phyloP scores from a whole-genome alignment of 2,113 vertebrate species.

The Ammodytes marinus region DNA sequence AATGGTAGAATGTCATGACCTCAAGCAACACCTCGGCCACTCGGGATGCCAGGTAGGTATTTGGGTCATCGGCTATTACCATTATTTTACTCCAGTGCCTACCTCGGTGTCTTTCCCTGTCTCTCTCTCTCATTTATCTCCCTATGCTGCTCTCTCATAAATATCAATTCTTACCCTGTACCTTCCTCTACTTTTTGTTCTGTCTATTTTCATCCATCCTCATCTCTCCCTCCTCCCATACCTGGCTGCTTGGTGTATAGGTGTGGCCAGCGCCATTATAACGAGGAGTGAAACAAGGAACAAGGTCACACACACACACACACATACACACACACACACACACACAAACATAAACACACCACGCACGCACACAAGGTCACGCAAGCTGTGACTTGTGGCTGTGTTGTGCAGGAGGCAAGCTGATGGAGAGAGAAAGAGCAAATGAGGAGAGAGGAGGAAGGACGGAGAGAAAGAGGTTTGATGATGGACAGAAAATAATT shows the following conservation, averaged over 20 bases:
- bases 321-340: slow-evolving; percentile 21
- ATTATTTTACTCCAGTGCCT: slow-evolving; percentile 25
- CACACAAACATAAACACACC: slow-evolving; percentile 4
- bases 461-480: slow-evolving; percentile 24
- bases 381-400: slow-evolving; percentile 50
- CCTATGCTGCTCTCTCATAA: background rate
- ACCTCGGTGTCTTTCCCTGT: background rate
- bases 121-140: slow-evolving; percentile 17
- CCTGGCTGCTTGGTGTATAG: slow-evolving; percentile 45
- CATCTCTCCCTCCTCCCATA: slow-evolving; percentile 26
- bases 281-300: slow-evolving; percentile 24
- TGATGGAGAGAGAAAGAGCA: slow-evolving; percentile 24
- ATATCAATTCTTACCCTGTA: slow-evolving; percentile 12
- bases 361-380: slow-evolving; percentile 60
- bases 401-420: slow-evolving; percentile 27
- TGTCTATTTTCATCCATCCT: slow-evolving; percentile 5
- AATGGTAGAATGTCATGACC: slow-evolving; percentile 19
- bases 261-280: slow-evolving; percentile 54
- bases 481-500: slow-evolving; percentile 41
- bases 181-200: background rate
- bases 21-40: slow-evolving; percentile 12
- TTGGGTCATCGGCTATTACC: slow-evolving; percentile 24
- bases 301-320: slow-evolving; percentile 57
- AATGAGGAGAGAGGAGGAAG: slow-evolving; percentile 33
- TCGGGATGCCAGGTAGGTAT: slow-evolving; percentile 35